Evolutionary conservation across 2,797 vertebrate genomes (phyloP).

Genomic region (Sciurus vulgaris): DNA sequence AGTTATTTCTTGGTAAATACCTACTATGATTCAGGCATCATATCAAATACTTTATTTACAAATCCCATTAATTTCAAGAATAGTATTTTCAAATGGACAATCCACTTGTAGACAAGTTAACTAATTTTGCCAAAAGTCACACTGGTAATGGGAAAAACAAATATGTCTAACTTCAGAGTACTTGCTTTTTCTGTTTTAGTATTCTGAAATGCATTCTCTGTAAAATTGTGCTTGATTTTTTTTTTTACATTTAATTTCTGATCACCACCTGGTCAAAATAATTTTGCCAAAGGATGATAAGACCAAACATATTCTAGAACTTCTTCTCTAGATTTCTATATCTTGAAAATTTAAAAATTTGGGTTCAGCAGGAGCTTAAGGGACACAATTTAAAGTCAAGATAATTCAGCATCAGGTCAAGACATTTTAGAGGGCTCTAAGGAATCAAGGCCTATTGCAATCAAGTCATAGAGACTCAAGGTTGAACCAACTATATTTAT

Average conservation of each 20-base stretch:
- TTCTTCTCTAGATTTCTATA: background rate
- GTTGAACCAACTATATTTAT: background rate
- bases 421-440: background rate
- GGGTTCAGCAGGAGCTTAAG: background rate
- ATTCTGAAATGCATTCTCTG: background rate
- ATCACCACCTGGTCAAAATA: background rate
- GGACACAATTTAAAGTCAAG: background rate
- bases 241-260: background rate
- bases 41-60: background rate
- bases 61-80: conserved; percentile 16
- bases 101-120: background rate
- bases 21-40: background rate
- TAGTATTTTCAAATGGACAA: conserved; percentile 29
- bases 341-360: background rate
- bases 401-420: background rate
- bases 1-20: background rate
- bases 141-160: background rate
- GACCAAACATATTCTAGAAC: background rate
- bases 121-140: background rate
- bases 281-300: background rate
- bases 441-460: background rate
- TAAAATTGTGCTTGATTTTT: conserved; percentile 36
- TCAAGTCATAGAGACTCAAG: background rate
- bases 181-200: background rate
- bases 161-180: background rate